Percentiles rank a stretch among this genome's conserved stretches.
phyloP scores from a whole-genome alignment of 2,888 invertebrate species.

The Apoderus coryli region DNA sequence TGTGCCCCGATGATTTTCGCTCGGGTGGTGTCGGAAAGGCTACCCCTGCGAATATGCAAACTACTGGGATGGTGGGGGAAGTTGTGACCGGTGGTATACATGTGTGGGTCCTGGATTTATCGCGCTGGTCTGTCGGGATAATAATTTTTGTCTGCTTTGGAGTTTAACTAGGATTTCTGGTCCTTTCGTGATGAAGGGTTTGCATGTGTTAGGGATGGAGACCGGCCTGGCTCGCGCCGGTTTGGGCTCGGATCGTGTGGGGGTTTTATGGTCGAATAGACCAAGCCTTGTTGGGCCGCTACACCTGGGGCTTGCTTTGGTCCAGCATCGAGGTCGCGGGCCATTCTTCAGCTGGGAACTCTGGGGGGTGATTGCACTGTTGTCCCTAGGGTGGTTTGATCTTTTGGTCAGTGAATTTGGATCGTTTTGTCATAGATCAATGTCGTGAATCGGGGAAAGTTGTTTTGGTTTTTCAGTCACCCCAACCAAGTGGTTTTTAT shows the following conservation, averaged over 20 bases:
- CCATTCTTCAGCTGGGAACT: constrained; percentile 58
- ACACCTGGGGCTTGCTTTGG: constrained; percentile 54
- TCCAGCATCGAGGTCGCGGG: constrained; percentile 85
- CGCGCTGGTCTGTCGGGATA: constrained; percentile 56
- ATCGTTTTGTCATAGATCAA: constrained; percentile 37
- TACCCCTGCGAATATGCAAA: constrained; percentile 47
- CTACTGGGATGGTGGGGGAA: constrained; percentile 37
- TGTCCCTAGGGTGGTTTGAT: constrained; percentile 71
- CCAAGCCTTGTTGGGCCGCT: constrained; percentile 51
- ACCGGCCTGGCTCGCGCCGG: constrained; percentile 75
- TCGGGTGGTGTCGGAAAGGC: constrained; percentile 61
- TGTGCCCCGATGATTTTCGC: constrained; percentile 54
- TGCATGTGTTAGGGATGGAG: constrained; percentile 53
- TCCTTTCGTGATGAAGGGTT: constrained; percentile 71
- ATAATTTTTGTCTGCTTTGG: constrained; percentile 25
- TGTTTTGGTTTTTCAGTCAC: constrained; percentile 45
- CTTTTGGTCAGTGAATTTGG: constrained; percentile 45
- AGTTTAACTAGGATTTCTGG: constrained; percentile 42
- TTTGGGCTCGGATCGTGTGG: constrained; percentile 84
- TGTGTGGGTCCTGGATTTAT: constrained; percentile 56
- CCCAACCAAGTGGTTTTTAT: constrained; percentile 43
- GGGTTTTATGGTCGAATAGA: constrained; percentile 72
- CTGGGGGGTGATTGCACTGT: constrained; percentile 67
- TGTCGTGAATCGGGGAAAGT: constrained; percentile 37
- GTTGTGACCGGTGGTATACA: constrained; percentile 29